Percentiles rank a stretch among this genome's conserved stretches.
These are phyloP conservation scores for Podabrus alpinus DNA, from an alignment of 2,888 invertebrate genomes.

Conservation along the genomic window DNA sequence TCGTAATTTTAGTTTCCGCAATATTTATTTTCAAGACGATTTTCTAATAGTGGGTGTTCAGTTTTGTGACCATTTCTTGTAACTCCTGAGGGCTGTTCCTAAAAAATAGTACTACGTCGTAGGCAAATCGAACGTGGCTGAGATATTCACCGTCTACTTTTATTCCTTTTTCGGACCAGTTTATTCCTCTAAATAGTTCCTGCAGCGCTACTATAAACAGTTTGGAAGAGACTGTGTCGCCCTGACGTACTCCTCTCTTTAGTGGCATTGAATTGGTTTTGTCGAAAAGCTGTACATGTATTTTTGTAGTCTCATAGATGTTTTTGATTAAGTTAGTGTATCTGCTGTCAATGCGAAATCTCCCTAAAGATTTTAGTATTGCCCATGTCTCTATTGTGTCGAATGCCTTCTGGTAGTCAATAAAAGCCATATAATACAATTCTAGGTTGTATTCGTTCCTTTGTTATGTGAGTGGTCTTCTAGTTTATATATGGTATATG, in stretches of 20 bases:
- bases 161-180: neutral
- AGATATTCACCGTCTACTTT: neutral
- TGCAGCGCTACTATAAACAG: neutral
- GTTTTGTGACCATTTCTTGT: neutral
- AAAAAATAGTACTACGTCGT: neutral
- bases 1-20: neutral
- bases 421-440: neutral
- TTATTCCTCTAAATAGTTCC: neutral
- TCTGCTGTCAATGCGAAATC: neutral
- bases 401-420: neutral
- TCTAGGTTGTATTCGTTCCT: neutral
- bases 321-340: neutral
- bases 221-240: neutral
- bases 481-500: neutral
- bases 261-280: too few species aligned
- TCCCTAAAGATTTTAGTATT: neutral
- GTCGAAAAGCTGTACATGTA: too few species aligned
- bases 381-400: neutral
- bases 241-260: neutral
- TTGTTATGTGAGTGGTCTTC: neutral
- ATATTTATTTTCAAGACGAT: neutral
- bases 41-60: neutral
- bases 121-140: neutral
- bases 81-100: neutral
- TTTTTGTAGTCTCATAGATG: too few species aligned